Conservation (phyloP, 2,113 vertebrate genomes). For the human region DNA sequence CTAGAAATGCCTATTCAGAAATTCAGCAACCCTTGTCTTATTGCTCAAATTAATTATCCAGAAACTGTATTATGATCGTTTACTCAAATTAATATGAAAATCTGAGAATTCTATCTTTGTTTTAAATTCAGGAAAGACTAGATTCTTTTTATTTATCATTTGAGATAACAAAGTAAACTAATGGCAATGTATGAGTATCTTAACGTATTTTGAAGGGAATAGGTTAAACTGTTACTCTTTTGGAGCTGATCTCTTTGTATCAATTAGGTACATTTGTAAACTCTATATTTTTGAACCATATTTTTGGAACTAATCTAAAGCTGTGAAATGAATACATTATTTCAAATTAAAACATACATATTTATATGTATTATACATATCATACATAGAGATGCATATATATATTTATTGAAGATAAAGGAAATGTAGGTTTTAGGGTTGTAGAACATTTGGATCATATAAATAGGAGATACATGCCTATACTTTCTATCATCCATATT, state of each 20-base stretch:
- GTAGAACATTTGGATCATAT: not conserved
- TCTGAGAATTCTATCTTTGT: slow-evolving; percentile 6
- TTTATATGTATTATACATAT: not conserved
- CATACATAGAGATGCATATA: not conserved
- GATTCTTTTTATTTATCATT: not conserved
- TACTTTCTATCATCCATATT: not conserved
- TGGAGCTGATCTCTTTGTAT: slow-evolving; percentile 32
- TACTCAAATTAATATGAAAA: slow-evolving; percentile 59
- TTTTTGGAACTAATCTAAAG: slow-evolving; percentile 18
- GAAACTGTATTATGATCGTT: slow-evolving; percentile 46
- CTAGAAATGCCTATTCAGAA: slow-evolving; percentile 53
- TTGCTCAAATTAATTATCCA: slow-evolving; percentile 60
- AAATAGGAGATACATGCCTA: not conserved
- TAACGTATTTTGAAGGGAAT: slow-evolving; percentile 51
- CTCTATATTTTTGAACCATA: not conserved
- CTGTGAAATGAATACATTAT: slow-evolving; percentile 41
- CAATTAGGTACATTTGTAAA: not conserved
- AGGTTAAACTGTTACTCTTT: slow-evolving; percentile 55
- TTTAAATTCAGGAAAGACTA: slow-evolving; percentile 58
- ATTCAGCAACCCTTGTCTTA: not conserved
- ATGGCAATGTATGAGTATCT: not conserved
- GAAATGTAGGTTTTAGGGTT: not conserved
- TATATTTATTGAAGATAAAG: slow-evolving; percentile 29
- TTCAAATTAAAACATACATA: slow-evolving; percentile 23
- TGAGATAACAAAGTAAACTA: slow-evolving; percentile 36